A percentile compares a stretch with the other conserved stretches of the same genome.
Conservation (phyloP, 2,888 invertebrate species). For the Tiliacea aurago region DNA sequence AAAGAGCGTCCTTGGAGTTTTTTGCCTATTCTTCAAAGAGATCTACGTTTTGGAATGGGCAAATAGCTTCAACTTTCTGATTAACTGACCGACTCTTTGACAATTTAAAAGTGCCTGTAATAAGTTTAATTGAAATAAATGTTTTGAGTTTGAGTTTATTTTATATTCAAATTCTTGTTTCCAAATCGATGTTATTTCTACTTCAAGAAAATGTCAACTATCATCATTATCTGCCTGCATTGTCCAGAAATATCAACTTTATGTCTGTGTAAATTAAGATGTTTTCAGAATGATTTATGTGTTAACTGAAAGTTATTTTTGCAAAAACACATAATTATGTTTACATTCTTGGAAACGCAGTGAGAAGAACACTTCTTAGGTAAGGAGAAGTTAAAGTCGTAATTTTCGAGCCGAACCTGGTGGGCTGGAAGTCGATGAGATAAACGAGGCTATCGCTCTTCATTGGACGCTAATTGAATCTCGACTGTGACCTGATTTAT, state of each 20-base stretch:
- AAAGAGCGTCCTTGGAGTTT: too few relatives aligned
- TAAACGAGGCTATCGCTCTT: slow-evolving; percentile 7
- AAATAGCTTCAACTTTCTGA: too few relatives aligned
- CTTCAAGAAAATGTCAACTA: neutral
- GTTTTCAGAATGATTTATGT: neutral
- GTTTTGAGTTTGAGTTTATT: too few relatives aligned
- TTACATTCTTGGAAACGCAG: neutral
- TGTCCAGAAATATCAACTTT: neutral
- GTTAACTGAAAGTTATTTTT: neutral
- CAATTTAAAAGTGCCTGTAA: too few relatives aligned
- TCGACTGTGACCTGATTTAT: slow-evolving; percentile 7
- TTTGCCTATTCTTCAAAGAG: too few relatives aligned
- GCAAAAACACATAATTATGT: neutral
- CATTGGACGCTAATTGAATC: slow-evolving; percentile 19
- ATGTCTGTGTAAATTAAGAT: neutral
- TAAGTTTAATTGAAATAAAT: too few relatives aligned
- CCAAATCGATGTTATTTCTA: neutral
- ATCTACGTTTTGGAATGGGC: too few relatives aligned
- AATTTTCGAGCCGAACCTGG: neutral
- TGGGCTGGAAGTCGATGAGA: neutral
- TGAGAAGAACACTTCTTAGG: neutral
- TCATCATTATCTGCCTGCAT: too few relatives aligned
- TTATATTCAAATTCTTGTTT: neutral
- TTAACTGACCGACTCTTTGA: too few relatives aligned
- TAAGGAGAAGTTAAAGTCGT: neutral